Conservation (phyloP, 2,888 invertebrate genomes). For the Cotesia congregata region DNA sequence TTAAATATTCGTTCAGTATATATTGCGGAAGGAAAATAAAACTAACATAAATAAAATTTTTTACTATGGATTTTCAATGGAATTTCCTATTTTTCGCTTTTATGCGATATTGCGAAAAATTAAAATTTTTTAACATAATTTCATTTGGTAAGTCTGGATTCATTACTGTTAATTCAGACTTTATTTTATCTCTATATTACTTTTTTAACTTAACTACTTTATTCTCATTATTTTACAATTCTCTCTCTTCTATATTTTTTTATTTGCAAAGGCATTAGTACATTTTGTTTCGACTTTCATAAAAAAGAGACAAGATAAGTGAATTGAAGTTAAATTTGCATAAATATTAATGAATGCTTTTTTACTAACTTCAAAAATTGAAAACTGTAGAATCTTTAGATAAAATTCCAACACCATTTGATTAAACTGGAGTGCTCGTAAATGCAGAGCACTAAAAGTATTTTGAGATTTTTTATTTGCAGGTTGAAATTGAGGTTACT, state of each 20-base stretch:
- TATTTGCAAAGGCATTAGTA: neutral
- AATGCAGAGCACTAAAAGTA: neutral
- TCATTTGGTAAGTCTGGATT: neutral
- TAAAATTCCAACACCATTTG: neutral
- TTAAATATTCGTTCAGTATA: neutral
- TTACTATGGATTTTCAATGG: neutral
- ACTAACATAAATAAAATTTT: neutral
- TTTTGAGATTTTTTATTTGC: constrained; percentile 5
- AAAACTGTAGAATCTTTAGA: neutral
- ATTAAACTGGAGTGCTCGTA: neutral
- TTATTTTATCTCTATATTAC: neutral
- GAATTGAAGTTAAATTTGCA: neutral
- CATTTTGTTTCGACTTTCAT: neutral
- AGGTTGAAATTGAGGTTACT: neutral
- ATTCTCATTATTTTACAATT: neutral
- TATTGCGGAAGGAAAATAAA: neutral
- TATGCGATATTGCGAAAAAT: neutral
- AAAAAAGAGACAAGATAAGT: neutral
- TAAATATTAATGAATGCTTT: neutral
- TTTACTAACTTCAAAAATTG: neutral
- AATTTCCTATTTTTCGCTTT: neutral
- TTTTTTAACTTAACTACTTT: neutral
- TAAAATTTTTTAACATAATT: neutral
- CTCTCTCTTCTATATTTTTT: neutral
- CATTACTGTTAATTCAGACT: neutral